Base-by-base conservation (phyloP, 2,113 vertebrate species). In the Triplophysa rosa region DNA sequence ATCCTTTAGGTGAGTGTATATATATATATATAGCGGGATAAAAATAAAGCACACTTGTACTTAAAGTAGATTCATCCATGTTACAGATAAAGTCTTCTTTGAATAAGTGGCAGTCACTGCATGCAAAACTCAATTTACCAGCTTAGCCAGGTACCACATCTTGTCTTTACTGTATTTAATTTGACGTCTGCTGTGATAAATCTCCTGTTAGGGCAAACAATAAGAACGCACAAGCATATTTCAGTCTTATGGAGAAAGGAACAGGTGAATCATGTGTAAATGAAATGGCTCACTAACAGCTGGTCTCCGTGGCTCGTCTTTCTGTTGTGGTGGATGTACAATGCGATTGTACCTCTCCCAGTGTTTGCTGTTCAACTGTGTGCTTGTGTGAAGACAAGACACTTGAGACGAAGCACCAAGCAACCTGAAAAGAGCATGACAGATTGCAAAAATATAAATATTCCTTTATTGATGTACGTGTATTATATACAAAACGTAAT, bases 151-250 rank as follows among this genome's bases (percentile, higher is more conserved):
- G 87, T 99, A 99, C 97, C 97, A 99, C 97, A 99, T 96, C 89
- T 99, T 98, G 83, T 99, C 95, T 84, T 94, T 96, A 89, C 97
- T 98, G 83, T 99, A 99, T 81, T 99, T 99, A 61, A 99, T 96
- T 65, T 98, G 95, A 80, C 95, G 94, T 82, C 95, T 92, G 85
- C 95, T 93, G 82, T 98, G 97, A 89, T 94, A 89, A 49, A 99
- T 82, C 91, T 96, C 98, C 98, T 99, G 88, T 19, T 10, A 37
- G 0, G 54, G 54, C 1, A 80, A 3, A 26, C 4, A 3, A 52
- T 5, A 2, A 26, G 24, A 47, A 70, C 11, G 1, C n/a, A 42
- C 7, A 45, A 26, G 1, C 1, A 37, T n/a, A 5, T 47, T n/a
- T 17, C 24, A 65, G 47, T 29, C 61, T 37, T 3, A 64, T 23